Base-by-base conservation (phyloP, 2,888 invertebrate species). In the Choreutis nemorana region DNA sequence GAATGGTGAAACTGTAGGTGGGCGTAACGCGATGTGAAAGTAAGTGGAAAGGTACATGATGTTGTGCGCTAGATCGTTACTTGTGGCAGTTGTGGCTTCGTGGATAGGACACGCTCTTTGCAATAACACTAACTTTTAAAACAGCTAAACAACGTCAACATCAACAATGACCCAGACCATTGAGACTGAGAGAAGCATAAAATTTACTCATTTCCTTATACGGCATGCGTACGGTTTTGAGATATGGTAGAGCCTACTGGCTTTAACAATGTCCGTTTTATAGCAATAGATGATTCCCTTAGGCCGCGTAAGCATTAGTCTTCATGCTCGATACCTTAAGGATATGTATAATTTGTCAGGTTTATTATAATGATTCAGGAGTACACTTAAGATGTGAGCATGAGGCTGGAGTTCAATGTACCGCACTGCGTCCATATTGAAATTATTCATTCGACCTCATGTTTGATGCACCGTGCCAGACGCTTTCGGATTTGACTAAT, bases 21-120 rank as follows among this genome's bases (percentile, higher is more conserved):
- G 47, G 49, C 47, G 49, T 31, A 31, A 33, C 31, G 40, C 57
- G 59, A 52, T 63, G 73, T 67, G 75, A 75, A 75, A 75, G 73
- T 71, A 55, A 66, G 61, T 55, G 58, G 60, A 58, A 50, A 49
- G 51, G 50, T 45, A 54, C 48, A 41, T 54, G 61, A 56, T 59
- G 64, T 61, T 50, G 65, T 67, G 61, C 60, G 55, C 40, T 53
- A 14, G 26, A 43, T 41, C 35, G 49, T 14, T 25, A 35, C 40
- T 40, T 45, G 26, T 30, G 31, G 22, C 28, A 31, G 23, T 26
- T 28, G 28, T 28, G 24, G 24, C 28, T 37, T 31, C 20, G 31
- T 31, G 18, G 28, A 23, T 38, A 28, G 26, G 20, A 26, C 25
- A 21, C 28, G 34, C 35, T 25, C 32, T n/a, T n/a, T n/a, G n/a